Evolutionary conservation across 1,140 invertebrate species (phyloP).

Genomic region (Lanistes nyassanus): DNA sequence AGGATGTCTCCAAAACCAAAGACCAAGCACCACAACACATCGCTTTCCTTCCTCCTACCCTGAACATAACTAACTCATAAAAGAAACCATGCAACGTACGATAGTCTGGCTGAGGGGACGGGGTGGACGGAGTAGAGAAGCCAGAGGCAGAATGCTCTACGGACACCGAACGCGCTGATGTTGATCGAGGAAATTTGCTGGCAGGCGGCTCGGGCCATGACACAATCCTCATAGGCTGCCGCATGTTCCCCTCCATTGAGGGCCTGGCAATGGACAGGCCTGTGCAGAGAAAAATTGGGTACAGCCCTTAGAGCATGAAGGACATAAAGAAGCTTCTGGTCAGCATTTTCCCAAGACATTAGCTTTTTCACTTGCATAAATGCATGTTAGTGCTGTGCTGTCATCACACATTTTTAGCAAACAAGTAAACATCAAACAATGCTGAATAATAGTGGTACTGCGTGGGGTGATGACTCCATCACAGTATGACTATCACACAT

Average conservation of each 20-base stretch:
- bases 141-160: slow-evolving; percentile 36
- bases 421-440: too few relatives aligned
- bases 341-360: too few relatives aligned
- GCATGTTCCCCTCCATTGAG: slow-evolving; percentile 5
- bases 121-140: slow-evolving; percentile 22
- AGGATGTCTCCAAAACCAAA: too few relatives aligned
- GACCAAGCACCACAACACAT: background rate
- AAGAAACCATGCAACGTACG: slow-evolving; percentile 23
- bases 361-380: too few relatives aligned
- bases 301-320: too few relatives aligned
- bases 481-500: too few relatives aligned
- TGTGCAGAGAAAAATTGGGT: slow-evolving; percentile 3
- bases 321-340: too few relatives aligned
- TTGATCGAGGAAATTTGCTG: slow-evolving; percentile 34
- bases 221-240: slow-evolving; percentile 34
- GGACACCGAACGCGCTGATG: slow-evolving; percentile 35
- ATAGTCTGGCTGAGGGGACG: slow-evolving; percentile 16
- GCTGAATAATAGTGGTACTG: too few relatives aligned
- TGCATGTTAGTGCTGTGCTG: too few relatives aligned
- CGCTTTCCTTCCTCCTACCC: background rate
- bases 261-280: slow-evolving; percentile 18
- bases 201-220: slow-evolving; percentile 45
- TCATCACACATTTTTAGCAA: too few relatives aligned
- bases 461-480: too few relatives aligned
- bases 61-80: background rate